These are phyloP conservation scores for Pteronotus mesoamericanus DNA, from an alignment of 2,797 vertebrate genomes.

Conservation along the genomic window DNA sequence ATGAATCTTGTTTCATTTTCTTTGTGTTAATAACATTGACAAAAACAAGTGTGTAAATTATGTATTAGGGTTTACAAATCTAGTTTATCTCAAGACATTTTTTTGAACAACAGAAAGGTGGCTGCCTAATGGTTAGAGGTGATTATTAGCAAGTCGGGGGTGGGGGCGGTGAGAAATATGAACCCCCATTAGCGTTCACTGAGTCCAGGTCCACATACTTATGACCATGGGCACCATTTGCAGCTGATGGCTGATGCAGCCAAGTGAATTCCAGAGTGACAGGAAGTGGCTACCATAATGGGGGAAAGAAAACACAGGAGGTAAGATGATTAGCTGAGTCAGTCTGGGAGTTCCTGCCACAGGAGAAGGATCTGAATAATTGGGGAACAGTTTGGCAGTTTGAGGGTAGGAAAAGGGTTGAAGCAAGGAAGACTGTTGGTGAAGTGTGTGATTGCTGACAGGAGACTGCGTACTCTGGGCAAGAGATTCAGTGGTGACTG, in stretches of 20 bases:
- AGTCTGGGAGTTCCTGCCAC: background rate
- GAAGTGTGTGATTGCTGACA: conserved; percentile 8
- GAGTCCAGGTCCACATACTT: conserved; percentile 39
- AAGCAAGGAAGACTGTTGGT: conserved; percentile 61
- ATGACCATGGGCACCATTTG: conserved; percentile 28
- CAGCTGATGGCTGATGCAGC: conserved; percentile 42
- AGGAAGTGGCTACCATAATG: conserved; percentile 28
- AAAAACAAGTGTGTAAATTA: background rate
- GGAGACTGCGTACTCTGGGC: conserved; percentile 16
- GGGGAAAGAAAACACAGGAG: conserved; percentile 58
- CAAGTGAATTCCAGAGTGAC: conserved; percentile 66
- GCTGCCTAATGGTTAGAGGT: conserved; percentile 39
- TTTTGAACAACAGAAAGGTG: conserved; percentile 50
- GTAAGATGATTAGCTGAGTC: background rate
- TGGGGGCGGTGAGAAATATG: conserved; percentile 50
- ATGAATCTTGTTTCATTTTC: background rate
- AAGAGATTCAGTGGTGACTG: conserved; percentile 42
- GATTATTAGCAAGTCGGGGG: conserved; percentile 66
- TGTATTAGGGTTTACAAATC: background rate
- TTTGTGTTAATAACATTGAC: background rate
- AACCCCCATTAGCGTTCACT: conserved; percentile 66
- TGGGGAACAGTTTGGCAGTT: background rate
- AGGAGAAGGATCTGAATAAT: conserved; percentile 49
- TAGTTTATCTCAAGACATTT: background rate
- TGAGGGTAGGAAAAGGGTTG: background rate